Evolutionary conservation across 2,113 vertebrate genomes (phyloP).

Genomic region (western clawed frog (Xenopus tropicalis)): UCB_Xtro_10.0 CM004450.2:45024501-45025000

Average conservation of each 20-base stretch:
- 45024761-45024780: slow-evolving; percentile 91
- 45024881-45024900: no score
- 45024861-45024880: no score
- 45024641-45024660: neutral
- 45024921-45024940: no score
- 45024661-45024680: neutral
- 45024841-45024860: neutral
- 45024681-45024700: slow-evolving; percentile 80
- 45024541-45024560: no score
- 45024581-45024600: no score
- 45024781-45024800: slow-evolving; percentile 91
- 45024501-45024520: no score
- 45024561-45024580: no score
- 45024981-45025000: slow-evolving; percentile 60
- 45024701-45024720: slow-evolving; percentile 70
- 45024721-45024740: slow-evolving; percentile 88
- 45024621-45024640: neutral
- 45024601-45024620: no score
- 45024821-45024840: slow-evolving; percentile 58
- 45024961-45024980: slow-evolving; percentile 64
- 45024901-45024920: no score
- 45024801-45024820: slow-evolving; percentile 82
- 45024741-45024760: slow-evolving; percentile 86
- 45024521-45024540: no score
- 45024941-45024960: neutral